Conservation (phyloP, 2,888 invertebrate genomes). For the Monochamus alternatus region DNA sequence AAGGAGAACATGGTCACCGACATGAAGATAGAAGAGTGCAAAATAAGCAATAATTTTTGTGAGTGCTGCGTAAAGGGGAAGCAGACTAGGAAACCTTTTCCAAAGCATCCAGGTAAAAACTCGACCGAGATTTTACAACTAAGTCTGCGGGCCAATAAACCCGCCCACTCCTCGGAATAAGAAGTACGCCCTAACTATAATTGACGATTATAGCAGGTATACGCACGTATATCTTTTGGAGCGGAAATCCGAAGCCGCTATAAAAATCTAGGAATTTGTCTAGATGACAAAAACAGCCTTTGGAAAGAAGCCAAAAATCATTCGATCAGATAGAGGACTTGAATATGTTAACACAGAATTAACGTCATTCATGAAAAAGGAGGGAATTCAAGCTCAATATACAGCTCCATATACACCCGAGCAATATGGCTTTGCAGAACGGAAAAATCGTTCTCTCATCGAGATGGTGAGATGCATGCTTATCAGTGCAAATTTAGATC, state of each 20-base stretch:
- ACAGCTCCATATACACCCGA: neutral
- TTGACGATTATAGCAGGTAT: neutral
- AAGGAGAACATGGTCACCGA: too few species aligned
- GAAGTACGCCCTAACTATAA: neutral
- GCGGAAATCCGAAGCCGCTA: neutral
- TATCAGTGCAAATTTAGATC: neutral
- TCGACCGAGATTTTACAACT: neutral
- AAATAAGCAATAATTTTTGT: too few species aligned
- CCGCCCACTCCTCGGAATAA: neutral
- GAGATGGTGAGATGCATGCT: neutral
- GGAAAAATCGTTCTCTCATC: neutral
- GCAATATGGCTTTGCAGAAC: neutral
- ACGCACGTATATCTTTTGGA: neutral
- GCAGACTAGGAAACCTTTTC: neutral
- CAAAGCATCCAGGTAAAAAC: neutral
- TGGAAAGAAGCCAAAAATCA: neutral
- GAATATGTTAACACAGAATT: neutral
- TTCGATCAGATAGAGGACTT: slow-evolving; percentile 2
- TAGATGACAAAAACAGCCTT: neutral
- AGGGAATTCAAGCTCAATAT: neutral
- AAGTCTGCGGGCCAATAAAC: neutral
- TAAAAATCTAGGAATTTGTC: neutral
- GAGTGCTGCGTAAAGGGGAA: too few species aligned
- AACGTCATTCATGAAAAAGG: neutral
- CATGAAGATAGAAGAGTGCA: too few species aligned